phyloP scores from a whole-genome alignment of 2,888 invertebrate genomes.

The Dryobota labecula region DNA sequence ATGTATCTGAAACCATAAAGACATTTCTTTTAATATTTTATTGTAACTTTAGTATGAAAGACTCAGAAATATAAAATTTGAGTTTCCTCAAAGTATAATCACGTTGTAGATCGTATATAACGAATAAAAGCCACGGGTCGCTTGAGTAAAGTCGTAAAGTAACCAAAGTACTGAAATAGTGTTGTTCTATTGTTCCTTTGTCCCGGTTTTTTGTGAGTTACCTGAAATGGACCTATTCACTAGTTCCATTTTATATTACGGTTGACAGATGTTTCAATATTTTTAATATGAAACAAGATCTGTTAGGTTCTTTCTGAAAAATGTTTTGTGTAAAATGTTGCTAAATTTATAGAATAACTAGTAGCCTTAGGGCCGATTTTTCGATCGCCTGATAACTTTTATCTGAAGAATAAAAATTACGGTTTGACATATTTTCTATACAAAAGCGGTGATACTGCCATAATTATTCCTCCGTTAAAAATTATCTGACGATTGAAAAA shows the following conservation, averaged over 20 bases:
- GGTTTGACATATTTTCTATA: too few relatives aligned
- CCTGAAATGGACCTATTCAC: too few relatives aligned
- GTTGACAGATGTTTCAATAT: background rate
- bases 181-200: background rate
- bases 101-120: slow-evolving; percentile 52
- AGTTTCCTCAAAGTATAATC: slow-evolving; percentile 49
- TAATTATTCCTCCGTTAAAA: too few relatives aligned
- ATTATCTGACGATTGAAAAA: too few relatives aligned
- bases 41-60: slow-evolving; percentile 22
- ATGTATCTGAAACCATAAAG: slow-evolving; percentile 3
- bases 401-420: too few relatives aligned
- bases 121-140: slow-evolving; percentile 48
- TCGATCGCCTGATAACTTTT: too few relatives aligned
- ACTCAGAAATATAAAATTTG: slow-evolving; percentile 45
- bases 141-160: slow-evolving; percentile 46
- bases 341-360: background rate
- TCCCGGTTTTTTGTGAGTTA: background rate
- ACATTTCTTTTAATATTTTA: slow-evolving; percentile 28
- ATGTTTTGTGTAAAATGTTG: background rate
- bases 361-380: too few relatives aligned
- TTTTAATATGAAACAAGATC: background rate
- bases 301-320: background rate
- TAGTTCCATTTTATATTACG: background rate
- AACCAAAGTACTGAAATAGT: slow-evolving; percentile 33
- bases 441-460: too few relatives aligned